Evolutionary conservation across 2,888 invertebrate species (phyloP).

Genomic region (Corythucha ciliata): DNA sequence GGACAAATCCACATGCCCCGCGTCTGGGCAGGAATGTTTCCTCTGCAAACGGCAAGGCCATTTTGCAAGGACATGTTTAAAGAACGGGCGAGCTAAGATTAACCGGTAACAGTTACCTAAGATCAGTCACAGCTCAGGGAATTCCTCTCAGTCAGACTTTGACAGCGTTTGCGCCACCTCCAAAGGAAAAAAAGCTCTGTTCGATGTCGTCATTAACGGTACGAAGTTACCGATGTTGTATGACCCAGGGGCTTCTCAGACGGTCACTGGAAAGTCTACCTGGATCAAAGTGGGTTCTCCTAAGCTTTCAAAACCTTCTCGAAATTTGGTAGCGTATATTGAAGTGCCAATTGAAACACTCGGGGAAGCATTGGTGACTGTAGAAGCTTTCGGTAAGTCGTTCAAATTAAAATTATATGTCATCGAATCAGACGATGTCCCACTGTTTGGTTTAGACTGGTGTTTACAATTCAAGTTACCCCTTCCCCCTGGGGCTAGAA

Average conservation of each 20-base stretch:
- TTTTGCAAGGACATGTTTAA: too few relatives aligned
- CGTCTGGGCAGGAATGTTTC: too few relatives aligned
- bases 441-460: conserved; percentile 8
- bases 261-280: background rate
- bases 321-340: background rate
- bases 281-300: conserved; percentile 1
- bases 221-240: background rate
- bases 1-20: too few relatives aligned
- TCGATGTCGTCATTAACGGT: too few relatives aligned
- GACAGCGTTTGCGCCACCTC: too few relatives aligned
- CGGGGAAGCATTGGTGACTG: background rate
- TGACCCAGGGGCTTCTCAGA: background rate
- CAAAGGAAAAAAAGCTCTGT: too few relatives aligned
- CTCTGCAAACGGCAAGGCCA: too few relatives aligned
- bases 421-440: conserved; percentile 1
- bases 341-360: background rate
- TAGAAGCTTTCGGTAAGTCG: background rate
- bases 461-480: conserved; percentile 7
- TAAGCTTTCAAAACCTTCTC: background rate
- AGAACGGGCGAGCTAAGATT: too few relatives aligned
- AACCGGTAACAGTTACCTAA: too few relatives aligned
- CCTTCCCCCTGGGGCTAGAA: conserved; percentile 1
- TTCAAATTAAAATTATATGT: background rate
- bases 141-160: too few relatives aligned
- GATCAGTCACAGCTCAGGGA: too few relatives aligned